These are phyloP conservation scores for Amiota communis DNA, from an alignment of 2,888 invertebrate genomes.

Conservation along the genomic window DNA sequence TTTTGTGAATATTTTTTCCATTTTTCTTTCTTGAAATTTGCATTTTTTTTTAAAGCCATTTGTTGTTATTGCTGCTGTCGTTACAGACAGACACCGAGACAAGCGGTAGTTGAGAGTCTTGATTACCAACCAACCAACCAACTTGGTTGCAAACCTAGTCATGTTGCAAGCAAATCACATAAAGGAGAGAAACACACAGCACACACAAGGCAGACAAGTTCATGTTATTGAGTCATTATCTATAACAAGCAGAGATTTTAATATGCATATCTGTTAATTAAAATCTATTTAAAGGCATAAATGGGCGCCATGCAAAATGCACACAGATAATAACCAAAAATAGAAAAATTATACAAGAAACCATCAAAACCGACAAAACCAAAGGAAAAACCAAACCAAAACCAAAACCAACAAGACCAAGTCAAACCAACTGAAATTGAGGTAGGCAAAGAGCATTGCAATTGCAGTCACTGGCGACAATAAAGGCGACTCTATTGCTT, in stretches of 20 bases:
- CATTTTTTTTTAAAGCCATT: neutral
- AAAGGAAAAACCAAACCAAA: too few species aligned
- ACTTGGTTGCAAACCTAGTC: conserved; percentile 11
- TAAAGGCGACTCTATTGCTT: too few species aligned
- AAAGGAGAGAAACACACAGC: too few species aligned
- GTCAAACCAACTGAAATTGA: too few species aligned
- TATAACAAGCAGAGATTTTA: conserved; percentile 26
- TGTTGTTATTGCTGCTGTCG: conserved; percentile 18
- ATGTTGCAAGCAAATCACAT: neutral
- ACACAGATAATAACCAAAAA: neutral
- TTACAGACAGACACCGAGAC: conserved; percentile 30
- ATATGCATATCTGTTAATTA: conserved; percentile 31
- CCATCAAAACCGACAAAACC: too few species aligned
- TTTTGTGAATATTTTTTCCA: too few species aligned
- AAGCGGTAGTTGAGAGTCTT: conserved; percentile 30
- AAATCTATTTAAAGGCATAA: conserved; percentile 23
- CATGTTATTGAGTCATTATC: conserved; percentile 30
- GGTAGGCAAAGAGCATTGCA: too few species aligned
- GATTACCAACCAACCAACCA: conserved; percentile 28
- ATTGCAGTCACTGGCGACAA: too few species aligned
- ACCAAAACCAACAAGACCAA: too few species aligned
- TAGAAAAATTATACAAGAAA: too few species aligned
- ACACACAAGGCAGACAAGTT: conserved; percentile 7
- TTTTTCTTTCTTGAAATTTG: neutral
- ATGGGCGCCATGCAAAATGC: neutral